These are phyloP conservation scores for Lasioglossum morio DNA, from an alignment of 2,888 invertebrate genomes.

Conservation along the genomic window DNA sequence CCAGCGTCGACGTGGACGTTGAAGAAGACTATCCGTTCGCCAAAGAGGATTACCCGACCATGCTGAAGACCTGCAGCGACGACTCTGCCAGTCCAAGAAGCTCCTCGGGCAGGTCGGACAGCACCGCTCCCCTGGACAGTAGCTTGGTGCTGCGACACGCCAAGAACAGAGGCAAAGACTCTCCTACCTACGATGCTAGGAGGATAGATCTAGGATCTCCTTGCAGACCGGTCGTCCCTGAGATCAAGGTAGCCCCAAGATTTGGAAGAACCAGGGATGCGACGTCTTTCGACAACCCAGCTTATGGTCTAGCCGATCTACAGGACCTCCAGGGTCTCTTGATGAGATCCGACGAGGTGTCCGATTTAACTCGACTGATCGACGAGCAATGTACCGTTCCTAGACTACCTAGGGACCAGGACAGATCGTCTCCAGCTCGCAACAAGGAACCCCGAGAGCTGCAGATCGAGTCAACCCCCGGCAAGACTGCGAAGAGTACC, in stretches of 20 bases:
- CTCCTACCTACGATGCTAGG: slow-evolving; percentile 78
- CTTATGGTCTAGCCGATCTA: slow-evolving; percentile 80
- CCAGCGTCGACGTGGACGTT: slow-evolving; percentile 78
- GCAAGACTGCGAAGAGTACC: slow-evolving; percentile 18
- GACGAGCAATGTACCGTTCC: slow-evolving; percentile 75
- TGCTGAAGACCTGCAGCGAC: slow-evolving; percentile 83
- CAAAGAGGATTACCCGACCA: slow-evolving; percentile 84
- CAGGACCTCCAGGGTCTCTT: slow-evolving; percentile 79
- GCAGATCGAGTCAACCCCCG: slow-evolving; percentile 11
- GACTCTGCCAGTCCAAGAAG: slow-evolving; percentile 83
- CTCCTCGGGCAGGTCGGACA: slow-evolving; percentile 82
- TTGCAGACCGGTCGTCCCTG: slow-evolving; percentile 76
- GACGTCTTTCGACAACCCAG: slow-evolving; percentile 82
- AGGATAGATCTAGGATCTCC: slow-evolving; percentile 81
- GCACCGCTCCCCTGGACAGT: slow-evolving; percentile 80
- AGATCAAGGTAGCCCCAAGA: slow-evolving; percentile 77
- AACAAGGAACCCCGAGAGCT: slow-evolving; percentile 41
- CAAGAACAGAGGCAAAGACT: slow-evolving; percentile 71
- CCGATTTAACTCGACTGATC: slow-evolving; percentile 80
- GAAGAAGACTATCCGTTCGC: slow-evolving; percentile 84
- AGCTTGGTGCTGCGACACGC: slow-evolving; percentile 73
- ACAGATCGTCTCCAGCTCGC: slow-evolving; percentile 19
- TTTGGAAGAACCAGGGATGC: slow-evolving; percentile 73
- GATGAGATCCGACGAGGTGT: slow-evolving; percentile 80
- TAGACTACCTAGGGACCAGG: slow-evolving; percentile 57